Base-by-base conservation (phyloP, 2,888 invertebrate species). In the Notodonta dromedarius region DNA sequence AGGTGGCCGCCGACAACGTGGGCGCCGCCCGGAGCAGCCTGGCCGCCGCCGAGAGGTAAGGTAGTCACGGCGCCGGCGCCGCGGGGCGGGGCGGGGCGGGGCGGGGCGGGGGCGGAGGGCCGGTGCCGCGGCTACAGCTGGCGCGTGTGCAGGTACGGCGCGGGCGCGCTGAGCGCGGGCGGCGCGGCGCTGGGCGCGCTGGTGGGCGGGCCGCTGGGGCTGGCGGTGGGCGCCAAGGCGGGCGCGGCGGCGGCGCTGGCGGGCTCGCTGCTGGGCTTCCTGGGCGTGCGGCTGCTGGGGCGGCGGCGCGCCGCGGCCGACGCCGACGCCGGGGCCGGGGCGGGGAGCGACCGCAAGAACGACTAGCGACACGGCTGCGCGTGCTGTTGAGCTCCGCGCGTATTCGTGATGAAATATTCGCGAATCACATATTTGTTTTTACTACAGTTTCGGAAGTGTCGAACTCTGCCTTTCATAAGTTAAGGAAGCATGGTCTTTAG, bases 141-240 rank as follows among this genome's bases (percentile, higher is more conserved):
- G 24, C 24, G 24, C 24, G 24, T 58, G 0, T 13, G 8, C 39
- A 35, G 35, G 35, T 35, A 3, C 2, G 35, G 35, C 35, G 83
- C 73, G 57, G 84, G 83, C 59, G 83, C 83, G 63, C 74, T 71
- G 71, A 78, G 84, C 46, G 77, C 68, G 63, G 80, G 83, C 24
- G 88, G 89, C 35, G 89, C 88, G 61, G 74, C 73, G 66, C 70
- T 74, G 62, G 90, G 90, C 53, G 87, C 86, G 68, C 73, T 83
- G 73, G 66, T 77, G 68, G 88, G 83, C 12, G 90, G 89, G 0
- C 90, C 90, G 6, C 76, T 84, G 66, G 90, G 91, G 42, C 76
- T 88, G 59, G 60, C 74, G 61, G 77, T 84, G 69, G 90, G 90
- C 57, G 86, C 82, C 64, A 86, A 89, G 77, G 87, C 82, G 60